phyloP scores from a whole-genome alignment of 2,113 vertebrate genomes.

The Dissostichus mawsoni region DNA sequence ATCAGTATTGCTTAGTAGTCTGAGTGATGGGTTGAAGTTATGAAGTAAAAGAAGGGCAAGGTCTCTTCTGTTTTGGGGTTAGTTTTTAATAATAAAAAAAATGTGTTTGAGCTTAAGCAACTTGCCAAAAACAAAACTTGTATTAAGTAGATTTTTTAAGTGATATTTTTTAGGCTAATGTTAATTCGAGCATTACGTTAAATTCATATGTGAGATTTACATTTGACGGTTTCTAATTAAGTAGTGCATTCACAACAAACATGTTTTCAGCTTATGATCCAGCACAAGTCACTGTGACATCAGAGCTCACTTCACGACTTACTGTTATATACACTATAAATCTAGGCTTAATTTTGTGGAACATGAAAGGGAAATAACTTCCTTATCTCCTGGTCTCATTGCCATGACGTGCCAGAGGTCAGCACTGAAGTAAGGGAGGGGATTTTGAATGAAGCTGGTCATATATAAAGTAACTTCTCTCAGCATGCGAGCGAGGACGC shows the following conservation, averaged over 20 bases:
- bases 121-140: background rate
- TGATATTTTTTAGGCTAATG: too few relatives aligned
- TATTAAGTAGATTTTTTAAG: background rate
- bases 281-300: background rate
- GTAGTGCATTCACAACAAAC: background rate
- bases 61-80: background rate
- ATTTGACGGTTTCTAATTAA: background rate
- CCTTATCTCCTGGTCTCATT: constrained; percentile 31
- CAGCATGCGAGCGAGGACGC: constrained; percentile 64
- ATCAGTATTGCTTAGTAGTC: constrained; percentile 5
- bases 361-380: background rate
- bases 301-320: constrained; percentile 1
- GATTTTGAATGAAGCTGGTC: constrained; percentile 57
- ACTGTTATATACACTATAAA: background rate
- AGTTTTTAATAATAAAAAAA: background rate
- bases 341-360: background rate
- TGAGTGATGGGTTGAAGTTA: constrained; percentile 1
- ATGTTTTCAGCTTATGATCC: background rate
- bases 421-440: constrained; percentile 33
- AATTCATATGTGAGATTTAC: background rate
- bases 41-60: background rate
- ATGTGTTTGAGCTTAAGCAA: background rate
- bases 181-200: too few relatives aligned
- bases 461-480: constrained; percentile 61
- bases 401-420: constrained; percentile 36